Conservation (phyloP, 2,797 vertebrate species). For the Leptoclinus maculatus region DNA sequence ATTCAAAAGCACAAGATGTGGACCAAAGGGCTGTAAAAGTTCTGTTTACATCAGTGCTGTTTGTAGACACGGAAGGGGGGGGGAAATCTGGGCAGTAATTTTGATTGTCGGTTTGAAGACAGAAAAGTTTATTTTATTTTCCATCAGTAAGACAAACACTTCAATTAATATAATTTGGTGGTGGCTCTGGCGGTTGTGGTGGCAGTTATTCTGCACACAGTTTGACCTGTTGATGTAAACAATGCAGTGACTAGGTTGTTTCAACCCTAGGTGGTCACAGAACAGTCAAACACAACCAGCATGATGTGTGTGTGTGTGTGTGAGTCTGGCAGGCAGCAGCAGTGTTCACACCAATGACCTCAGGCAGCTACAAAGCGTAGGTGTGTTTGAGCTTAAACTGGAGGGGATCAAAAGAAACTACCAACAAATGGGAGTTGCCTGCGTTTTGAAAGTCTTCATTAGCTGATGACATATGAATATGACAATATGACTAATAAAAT, state of each 20-base stretch:
- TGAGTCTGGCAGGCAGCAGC: not conserved
- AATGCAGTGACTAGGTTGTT: not conserved
- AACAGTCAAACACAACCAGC: not conserved
- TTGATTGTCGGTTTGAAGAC: not conserved
- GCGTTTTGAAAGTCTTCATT: not conserved
- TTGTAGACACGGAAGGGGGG: not conserved
- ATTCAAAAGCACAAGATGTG: conserved; percentile 1
- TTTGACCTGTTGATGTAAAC: not conserved
- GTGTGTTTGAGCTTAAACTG: conserved; percentile 22
- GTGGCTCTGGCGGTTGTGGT: not conserved
- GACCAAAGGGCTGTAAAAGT: not conserved
- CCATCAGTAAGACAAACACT: not conserved
- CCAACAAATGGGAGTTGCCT: not conserved
- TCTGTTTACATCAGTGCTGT: not conserved
- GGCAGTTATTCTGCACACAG: not conserved
- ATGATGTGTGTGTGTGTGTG: not conserved
- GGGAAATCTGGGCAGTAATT: not conserved
- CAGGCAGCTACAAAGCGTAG: not conserved
- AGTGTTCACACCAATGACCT: not conserved
- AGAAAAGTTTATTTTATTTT: not conserved
- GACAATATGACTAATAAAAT: not conserved
- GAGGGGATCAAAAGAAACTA: conserved; percentile 12
- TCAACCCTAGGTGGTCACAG: not conserved
- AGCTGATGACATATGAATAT: not conserved
- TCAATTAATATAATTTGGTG: not conserved